Evolutionary conservation across 2,888 invertebrate species (phyloP).

Genomic region (Calameuta idolon): DNA sequence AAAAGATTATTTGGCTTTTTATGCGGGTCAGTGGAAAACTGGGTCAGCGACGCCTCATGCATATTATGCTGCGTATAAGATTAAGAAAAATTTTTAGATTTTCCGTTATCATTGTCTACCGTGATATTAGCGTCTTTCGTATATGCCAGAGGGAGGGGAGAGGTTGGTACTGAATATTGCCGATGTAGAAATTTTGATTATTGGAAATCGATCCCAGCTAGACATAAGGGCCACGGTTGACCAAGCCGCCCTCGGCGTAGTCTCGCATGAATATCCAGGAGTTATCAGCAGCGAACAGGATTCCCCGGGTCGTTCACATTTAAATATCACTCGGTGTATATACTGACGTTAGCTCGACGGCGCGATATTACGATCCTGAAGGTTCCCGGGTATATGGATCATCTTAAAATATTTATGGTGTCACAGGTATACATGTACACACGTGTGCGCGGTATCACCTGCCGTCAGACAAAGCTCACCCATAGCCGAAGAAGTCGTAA

Average conservation of each 20-base stretch:
- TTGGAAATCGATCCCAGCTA: conserved; percentile 47
- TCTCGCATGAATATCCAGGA: conserved; percentile 7
- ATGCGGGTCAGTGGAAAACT: not conserved
- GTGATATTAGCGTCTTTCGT: not conserved
- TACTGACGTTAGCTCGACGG: conserved; percentile 15
- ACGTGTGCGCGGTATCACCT: not conserved
- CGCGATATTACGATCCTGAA: conserved; percentile 22
- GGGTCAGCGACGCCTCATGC: not conserved
- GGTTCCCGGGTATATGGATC: conserved; percentile 13
- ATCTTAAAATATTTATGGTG: conserved; percentile 13
- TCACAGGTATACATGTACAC: not conserved
- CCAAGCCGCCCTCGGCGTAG: conserved; percentile 2
- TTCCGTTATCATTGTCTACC: not conserved
- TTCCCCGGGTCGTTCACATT: conserved; percentile 43
- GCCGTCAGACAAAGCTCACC: not conserved
- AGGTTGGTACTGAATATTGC: not conserved
- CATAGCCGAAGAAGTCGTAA: not conserved
- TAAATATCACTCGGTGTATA: conserved; percentile 38
- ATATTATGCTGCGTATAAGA: not conserved
- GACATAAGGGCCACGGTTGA: not conserved
- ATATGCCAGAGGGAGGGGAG: not conserved
- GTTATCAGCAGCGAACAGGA: not conserved
- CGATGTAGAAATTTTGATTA: conserved; percentile 43
- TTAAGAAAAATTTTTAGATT: not conserved
- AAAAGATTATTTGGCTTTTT: not conserved